Percentiles rank a stretch among this genome's conserved stretches.
phyloP scores from a whole-genome alignment of 2,888 invertebrate genomes.

The Napeogenes inachia region DNA sequence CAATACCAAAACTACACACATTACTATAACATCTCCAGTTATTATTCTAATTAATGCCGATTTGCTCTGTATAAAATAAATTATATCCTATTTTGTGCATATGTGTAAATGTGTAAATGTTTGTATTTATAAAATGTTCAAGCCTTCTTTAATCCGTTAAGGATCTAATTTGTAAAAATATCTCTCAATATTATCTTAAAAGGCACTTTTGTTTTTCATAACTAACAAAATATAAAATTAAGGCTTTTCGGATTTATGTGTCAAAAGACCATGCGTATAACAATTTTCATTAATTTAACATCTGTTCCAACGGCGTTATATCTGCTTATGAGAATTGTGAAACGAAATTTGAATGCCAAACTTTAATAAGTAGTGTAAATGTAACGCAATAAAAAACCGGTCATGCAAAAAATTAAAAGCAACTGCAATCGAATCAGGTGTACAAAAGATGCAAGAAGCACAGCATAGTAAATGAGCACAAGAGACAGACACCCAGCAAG shows the following conservation, averaged over 20 bases:
- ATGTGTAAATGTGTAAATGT: background rate
- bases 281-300: no score
- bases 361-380: background rate
- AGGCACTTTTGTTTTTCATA: slow-evolving; percentile 5
- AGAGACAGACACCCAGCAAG: slow-evolving; percentile 81
- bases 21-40: background rate
- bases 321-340: no score
- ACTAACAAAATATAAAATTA: background rate
- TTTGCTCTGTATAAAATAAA: background rate
- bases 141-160: background rate
- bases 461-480: slow-evolving; percentile 81
- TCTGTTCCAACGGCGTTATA: no score
- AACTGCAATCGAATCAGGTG: background rate
- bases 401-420: background rate
- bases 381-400: background rate
- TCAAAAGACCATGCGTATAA: no score
- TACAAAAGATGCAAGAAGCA: slow-evolving; percentile 81
- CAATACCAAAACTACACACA: slow-evolving; percentile 17
- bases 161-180: background rate
- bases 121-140: background rate
- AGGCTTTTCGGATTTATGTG: no score
- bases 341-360: no score
- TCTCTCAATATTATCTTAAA: background rate
- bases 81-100: slow-evolving; percentile 4
- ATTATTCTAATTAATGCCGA: background rate